Base-by-base conservation (phyloP, 2,797 vertebrate species). In the Orientallactaga sibirica region DNA sequence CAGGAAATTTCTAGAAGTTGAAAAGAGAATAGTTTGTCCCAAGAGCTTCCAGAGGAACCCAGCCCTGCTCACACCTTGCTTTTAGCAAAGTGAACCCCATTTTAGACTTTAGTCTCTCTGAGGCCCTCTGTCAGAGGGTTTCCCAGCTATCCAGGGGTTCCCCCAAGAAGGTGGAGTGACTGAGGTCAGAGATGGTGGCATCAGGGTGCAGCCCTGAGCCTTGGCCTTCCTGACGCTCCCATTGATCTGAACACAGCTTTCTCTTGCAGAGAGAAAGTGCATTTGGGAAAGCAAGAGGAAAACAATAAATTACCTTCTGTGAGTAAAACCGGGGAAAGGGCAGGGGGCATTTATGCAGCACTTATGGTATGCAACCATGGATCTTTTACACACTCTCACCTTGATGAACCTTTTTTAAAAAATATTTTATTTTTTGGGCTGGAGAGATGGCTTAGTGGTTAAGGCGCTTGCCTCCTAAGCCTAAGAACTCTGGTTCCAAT, bases 241-340 rank as follows among this genome's bases (percentile, higher is more conserved):
- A 15, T 18, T 82, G 29, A 20, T 92, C 89, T 93, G 70, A 95
- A n/a, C 27, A 3, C 0, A 0, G 22, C 33, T 85, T 87, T 95
- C 76, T 94, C 85, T 97, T 95, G 48, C 95, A 97, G 97, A 89
- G 27, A 37, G 25, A 93, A 92, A 73, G 24, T 22, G 18, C 22
- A 73, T 14, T 33, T n/a, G 15, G 80, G n/a, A 88, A 94, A 41
- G 61, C 67, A 73, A 25, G 78, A 93, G 48, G 87, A 92, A 55
- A 94, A 70, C 81, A 77, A 25, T 6, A 83, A 84, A 52, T 88
- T 62, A 37, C 71, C 73, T 48, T 62, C 64, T 27, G 98, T 97
- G 92, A 97, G 97, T 97, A 84, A 81, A 73, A 6, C 15, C 3
- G 6, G 16, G 77, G n/a, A 24, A 52, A 4, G 25, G 43, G n/a